A percentile compares a stretch with the other conserved stretches of the same genome.
Evolutionary conservation across 2,888 invertebrate genomes (phyloP).

Genomic region (Hyposoter dolosus): DNA sequence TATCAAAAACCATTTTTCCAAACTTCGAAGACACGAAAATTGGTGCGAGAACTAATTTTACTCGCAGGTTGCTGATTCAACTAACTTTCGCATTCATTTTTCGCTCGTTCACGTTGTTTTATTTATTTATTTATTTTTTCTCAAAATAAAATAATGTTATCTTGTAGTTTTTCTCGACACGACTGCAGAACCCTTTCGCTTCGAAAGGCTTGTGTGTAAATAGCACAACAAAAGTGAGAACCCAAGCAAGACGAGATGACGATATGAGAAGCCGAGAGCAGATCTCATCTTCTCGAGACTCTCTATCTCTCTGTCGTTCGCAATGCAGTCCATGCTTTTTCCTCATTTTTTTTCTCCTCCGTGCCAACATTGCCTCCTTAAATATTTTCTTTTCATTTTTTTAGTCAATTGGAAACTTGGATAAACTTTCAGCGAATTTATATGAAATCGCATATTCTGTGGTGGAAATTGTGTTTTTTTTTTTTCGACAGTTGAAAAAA

Average conservation of each 20-base stretch:
- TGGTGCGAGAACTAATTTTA: background rate
- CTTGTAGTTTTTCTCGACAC: background rate
- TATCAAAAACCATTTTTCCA: background rate
- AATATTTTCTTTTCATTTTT: background rate
- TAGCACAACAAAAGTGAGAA: slow-evolving; percentile 25
- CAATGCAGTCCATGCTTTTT: slow-evolving; percentile 20
- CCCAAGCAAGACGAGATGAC: slow-evolving; percentile 66
- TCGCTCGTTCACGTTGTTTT: background rate
- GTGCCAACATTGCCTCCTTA: background rate
- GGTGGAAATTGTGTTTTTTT: background rate
- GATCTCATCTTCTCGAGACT: slow-evolving; percentile 74
- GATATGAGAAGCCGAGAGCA: slow-evolving; percentile 68
- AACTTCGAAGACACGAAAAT: background rate
- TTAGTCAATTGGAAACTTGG: background rate
- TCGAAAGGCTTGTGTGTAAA: slow-evolving; percentile 4
- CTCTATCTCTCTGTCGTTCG: slow-evolving; percentile 57
- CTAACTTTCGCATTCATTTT: background rate
- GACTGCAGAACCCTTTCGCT: background rate
- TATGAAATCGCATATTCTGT: background rate
- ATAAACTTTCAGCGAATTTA: background rate
- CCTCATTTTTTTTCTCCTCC: slow-evolving; percentile 1
- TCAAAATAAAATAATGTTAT: background rate
- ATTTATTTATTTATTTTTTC: no score
- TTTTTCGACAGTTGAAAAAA: background rate
- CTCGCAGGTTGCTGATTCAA: background rate